These are phyloP conservation scores for Leptinotarsa lineolata DNA, from an alignment of 1,140 invertebrate genomes.

Conservation along the genomic window DNA sequence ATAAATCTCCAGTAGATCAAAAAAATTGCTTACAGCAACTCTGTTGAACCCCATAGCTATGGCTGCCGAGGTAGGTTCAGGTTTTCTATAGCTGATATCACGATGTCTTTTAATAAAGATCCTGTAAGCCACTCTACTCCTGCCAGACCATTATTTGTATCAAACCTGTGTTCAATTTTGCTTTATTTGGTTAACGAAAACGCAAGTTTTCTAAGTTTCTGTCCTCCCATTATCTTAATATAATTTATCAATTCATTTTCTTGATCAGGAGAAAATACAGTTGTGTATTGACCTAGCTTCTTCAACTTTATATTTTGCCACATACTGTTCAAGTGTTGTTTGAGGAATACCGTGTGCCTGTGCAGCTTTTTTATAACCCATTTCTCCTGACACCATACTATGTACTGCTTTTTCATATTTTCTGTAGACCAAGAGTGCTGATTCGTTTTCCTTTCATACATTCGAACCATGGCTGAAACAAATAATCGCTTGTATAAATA, in stretches of 20 bases:
- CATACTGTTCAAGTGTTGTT: conserved; percentile 46
- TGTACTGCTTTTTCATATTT: neutral
- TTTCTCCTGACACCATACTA: neutral
- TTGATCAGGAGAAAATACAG: conserved; percentile 28
- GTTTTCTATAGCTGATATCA: conserved; percentile 44
- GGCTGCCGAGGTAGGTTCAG: conserved; percentile 47
- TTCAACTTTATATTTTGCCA: conserved; percentile 30
- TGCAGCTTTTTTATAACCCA: conserved; percentile 39
- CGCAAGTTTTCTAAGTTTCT: conserved; percentile 34
- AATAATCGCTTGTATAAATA: too few relatives aligned
- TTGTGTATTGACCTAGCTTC: neutral
- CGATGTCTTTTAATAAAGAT: conserved; percentile 51
- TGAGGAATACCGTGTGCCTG: conserved; percentile 40
- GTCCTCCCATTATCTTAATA: conserved; percentile 43
- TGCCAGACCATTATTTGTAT: conserved; percentile 19
- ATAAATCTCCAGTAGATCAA: conserved; percentile 20
- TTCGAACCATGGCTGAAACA: too few relatives aligned
- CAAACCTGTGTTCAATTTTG: conserved; percentile 40
- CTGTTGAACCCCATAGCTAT: conserved; percentile 46
- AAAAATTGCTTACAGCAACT: conserved; percentile 41
- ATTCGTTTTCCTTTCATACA: neutral
- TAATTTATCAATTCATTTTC: conserved; percentile 44
- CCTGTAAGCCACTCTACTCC: conserved; percentile 31
- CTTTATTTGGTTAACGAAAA: conserved; percentile 44
- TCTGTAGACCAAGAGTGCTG: neutral